Conservation (phyloP, 2,888 invertebrate genomes). For the Myathropa florea region DNA sequence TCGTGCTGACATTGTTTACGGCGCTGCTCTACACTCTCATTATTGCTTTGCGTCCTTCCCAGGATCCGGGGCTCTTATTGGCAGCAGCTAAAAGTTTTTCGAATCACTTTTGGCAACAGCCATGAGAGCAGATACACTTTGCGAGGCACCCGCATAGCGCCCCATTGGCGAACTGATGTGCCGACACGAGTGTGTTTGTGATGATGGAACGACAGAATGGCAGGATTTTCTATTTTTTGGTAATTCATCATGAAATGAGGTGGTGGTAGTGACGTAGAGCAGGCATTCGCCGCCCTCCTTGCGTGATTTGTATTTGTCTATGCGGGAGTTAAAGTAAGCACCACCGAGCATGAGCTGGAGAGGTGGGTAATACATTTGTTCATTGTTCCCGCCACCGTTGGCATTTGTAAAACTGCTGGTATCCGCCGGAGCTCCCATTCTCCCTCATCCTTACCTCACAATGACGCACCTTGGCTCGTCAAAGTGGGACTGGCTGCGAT, state of each 20-base stretch:
- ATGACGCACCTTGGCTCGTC: neutral
- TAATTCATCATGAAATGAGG: constrained; percentile 41
- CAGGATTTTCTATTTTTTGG: constrained; percentile 19
- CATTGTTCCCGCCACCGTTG: neutral
- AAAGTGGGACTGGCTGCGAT: neutral
- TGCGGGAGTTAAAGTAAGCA: neutral
- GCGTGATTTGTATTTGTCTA: constrained; percentile 39
- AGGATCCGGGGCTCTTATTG: constrained; percentile 1
- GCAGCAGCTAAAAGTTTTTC: constrained; percentile 22
- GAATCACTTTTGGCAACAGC: constrained; percentile 27
- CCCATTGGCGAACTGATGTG: neutral
- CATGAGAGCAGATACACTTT: constrained; percentile 10
- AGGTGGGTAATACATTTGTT: constrained; percentile 8
- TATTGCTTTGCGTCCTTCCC: constrained; percentile 13
- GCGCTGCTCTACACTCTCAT: neutral
- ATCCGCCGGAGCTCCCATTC: constrained; percentile 10
- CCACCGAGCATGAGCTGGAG: neutral
- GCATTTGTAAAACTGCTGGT: constrained; percentile 5
- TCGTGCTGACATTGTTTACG: neutral
- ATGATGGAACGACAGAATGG: neutral
- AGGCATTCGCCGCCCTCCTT: constrained; percentile 28
- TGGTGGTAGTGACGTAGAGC: constrained; percentile 10
- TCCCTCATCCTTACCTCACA: neutral
- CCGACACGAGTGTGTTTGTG: neutral
- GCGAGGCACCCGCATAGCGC: neutral